A percentile compares a stretch with the other conserved stretches of the same genome.
Conservation (phyloP, 2,113 vertebrate genomes). For the Tonatia bakeri region DNA sequence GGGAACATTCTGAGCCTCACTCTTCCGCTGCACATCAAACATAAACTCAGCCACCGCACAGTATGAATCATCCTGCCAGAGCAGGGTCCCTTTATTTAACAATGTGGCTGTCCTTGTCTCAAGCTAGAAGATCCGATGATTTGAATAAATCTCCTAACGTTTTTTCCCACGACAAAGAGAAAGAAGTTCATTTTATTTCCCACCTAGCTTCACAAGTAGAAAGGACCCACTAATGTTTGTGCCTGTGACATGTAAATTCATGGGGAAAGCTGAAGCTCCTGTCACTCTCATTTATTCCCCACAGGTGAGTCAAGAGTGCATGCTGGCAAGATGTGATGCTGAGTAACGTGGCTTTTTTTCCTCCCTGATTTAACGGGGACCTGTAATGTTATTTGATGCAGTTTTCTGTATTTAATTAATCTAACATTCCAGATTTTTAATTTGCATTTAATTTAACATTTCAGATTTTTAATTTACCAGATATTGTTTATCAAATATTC, state of each 20-base stretch:
- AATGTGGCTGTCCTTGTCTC: background rate
- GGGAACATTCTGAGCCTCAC: background rate
- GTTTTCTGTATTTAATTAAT: conserved; percentile 84
- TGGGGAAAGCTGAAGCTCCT: background rate
- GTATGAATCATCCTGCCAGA: background rate
- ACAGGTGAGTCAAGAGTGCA: conserved; percentile 62
- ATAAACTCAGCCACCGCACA: background rate
- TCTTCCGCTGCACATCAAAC: background rate
- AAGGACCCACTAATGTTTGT: background rate
- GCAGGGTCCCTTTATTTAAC: background rate
- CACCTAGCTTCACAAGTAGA: background rate
- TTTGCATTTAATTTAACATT: conserved; percentile 88
- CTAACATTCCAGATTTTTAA: conserved; percentile 86
- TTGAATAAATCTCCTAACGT: background rate
- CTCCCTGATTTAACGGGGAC: conserved; percentile 75
- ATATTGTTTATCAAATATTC: conserved; percentile 87
- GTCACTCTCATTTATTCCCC: conserved; percentile 37
- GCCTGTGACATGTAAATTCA: conserved; percentile 36
- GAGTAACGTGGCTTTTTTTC: conserved; percentile 71
- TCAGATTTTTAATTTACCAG: conserved; percentile 85
- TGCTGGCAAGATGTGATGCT: conserved; percentile 49
- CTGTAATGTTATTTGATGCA: conserved; percentile 79
- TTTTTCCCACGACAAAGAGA: background rate
- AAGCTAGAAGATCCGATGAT: background rate
- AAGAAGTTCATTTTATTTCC: background rate